Percentiles rank a stretch among this genome's conserved stretches.
These are phyloP conservation scores for Etheostoma spectabile DNA, from an alignment of 2,113 vertebrate species.

Conservation along the genomic window DNA sequence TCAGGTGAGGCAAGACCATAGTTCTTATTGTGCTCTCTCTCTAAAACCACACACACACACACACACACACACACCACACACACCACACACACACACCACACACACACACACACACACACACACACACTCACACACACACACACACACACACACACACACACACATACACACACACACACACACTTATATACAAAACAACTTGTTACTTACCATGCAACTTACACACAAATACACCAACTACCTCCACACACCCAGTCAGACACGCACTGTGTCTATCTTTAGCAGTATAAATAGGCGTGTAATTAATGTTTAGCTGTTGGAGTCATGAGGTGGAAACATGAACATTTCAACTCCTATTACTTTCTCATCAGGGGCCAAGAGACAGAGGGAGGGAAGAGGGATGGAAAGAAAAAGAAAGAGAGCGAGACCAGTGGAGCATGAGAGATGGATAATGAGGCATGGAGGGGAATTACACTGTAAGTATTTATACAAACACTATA, in stretches of 20 bases:
- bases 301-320: conserved; percentile 60
- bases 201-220: neutral
- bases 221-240: neutral
- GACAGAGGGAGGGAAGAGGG: neutral
- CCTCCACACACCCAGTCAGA: conserved; percentile 31
- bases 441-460: conserved; percentile 16
- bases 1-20: conserved; percentile 9
- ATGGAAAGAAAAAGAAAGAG: conserved; percentile 12
- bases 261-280: conserved; percentile 47
- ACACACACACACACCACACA: conserved; percentile 2
- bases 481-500: neutral
- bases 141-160: conserved; percentile 1
- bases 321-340: conserved; percentile 51
- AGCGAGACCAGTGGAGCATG: conserved; percentile 1
- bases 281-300: conserved; percentile 46
- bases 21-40: neutral
- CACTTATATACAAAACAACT: neutral
- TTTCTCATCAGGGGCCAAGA: conserved; percentile 52
- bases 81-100: too few relatives aligned
- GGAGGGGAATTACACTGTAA: neutral
- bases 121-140: neutral
- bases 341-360: conserved; percentile 64
- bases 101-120: neutral
- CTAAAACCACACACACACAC: neutral
- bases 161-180: neutral